Percentiles rank a stretch among this genome's conserved stretches.
phyloP scores from a whole-genome alignment of 1,140 invertebrate species.

The Drosophila pruinosa region DNA sequence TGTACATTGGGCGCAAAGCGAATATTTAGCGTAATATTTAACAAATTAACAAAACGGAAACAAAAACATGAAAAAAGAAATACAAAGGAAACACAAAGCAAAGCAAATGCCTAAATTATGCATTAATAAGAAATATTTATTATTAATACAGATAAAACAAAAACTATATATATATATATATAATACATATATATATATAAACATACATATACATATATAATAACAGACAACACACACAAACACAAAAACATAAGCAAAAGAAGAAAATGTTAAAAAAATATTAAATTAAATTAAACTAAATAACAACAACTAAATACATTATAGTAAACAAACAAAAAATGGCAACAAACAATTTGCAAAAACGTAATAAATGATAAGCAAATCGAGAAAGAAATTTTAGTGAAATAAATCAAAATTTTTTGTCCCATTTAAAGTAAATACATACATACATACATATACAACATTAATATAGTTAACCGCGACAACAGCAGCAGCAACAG shows the following conservation, averaged over 20 bases:
- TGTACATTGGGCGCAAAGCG: slow-evolving; percentile 42
- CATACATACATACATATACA: slow-evolving; percentile 15
- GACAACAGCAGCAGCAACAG: neutral
- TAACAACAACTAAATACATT: slow-evolving; percentile 32
- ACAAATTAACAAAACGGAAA: slow-evolving; percentile 17
- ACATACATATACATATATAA: slow-evolving; percentile 9
- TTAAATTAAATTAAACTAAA: slow-evolving; percentile 14
- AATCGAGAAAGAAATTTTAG: slow-evolving; percentile 41
- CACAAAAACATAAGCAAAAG: neutral
- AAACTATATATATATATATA: neutral
- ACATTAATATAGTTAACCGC: neutral
- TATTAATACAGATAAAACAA: slow-evolving; percentile 5
- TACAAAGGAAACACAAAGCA: slow-evolving; percentile 35
- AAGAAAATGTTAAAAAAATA: slow-evolving; percentile 16
- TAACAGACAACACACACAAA: slow-evolving; percentile 2
- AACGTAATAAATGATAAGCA: slow-evolving; percentile 33
- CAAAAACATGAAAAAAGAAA: slow-evolving; percentile 15
- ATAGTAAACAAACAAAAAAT: slow-evolving; percentile 31
- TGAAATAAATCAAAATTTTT: slow-evolving; percentile 80
- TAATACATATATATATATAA: slow-evolving; percentile 6
- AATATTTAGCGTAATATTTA: slow-evolving; percentile 61
- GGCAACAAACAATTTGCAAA: slow-evolving; percentile 25
- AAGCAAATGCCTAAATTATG: slow-evolving; percentile 43
- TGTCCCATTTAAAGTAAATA: slow-evolving; percentile 55
- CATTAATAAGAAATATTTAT: slow-evolving; percentile 31